Evolutionary conservation across 1,140 invertebrate species (phyloP), one percentile per base, ranked within the genome.

Genomic region (Archivesica marissinica): DNA sequence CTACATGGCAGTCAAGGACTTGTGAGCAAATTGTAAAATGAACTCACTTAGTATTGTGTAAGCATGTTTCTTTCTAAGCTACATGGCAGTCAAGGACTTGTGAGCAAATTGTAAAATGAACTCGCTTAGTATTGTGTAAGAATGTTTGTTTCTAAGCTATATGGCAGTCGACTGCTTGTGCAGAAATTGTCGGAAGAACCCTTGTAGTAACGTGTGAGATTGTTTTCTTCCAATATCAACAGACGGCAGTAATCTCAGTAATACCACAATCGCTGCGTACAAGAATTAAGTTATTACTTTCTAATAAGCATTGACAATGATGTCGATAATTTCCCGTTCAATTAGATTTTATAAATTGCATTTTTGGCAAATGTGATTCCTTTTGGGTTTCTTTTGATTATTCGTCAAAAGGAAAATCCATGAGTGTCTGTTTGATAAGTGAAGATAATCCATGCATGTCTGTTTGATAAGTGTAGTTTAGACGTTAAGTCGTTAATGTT

Each of bases 201-300:
- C 4, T 4, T n/a, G 2, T 23, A 52, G 23, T 4, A 11, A 52
- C 23, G 3, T 52, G 17, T 52, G 3, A 52, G 50, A 52, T 23
- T n/a, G 50, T 23, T 7, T 59, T 59, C 33, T 30, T 9, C n/a
- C 33, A 4, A 28, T 11, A 59, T 7, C 17, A 59, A 30, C 3
- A 7, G 33, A 17, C 11, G 1, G 28, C 28, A 13, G 11, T 28
- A 59, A 59, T 59, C 28, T 30, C n/a, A 59, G 4, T 28, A 59
- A 59, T 30, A 6, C 17, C 25, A 1, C 17, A 7, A 52, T 52
- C 17, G 6, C 28, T n/a, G 30, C 25, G 59, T 35, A 7, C 9
- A 15, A 35, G 59, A 64, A 64, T 64, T 64, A 64, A 64, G 59
- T 64, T 33, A 35, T 64, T 64, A 64, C 59, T 35, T 35, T 35